phyloP scores from a whole-genome alignment of 2,888 invertebrate genomes.

The Argyresthia albistria region DNA sequence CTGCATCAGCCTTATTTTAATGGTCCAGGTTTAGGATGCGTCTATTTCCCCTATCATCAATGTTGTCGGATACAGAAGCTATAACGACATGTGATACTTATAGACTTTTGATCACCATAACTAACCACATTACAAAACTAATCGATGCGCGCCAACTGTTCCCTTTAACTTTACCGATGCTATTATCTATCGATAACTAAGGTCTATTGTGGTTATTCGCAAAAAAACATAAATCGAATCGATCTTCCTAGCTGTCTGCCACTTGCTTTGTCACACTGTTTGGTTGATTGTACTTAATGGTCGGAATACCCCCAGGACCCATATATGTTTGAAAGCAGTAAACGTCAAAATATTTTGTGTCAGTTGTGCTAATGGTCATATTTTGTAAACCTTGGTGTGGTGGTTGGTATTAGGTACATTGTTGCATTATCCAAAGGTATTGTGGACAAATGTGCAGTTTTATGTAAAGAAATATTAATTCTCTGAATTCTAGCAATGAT shows the following conservation, averaged over 20 bases:
- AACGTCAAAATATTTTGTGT: constrained; percentile 70
- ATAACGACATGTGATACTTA: constrained; percentile 39
- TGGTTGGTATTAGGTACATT: constrained; percentile 53
- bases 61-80: not conserved
- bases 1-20: too few relatives aligned
- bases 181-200: constrained; percentile 67
- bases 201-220: constrained; percentile 49
- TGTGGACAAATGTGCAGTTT: constrained; percentile 49
- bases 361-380: constrained; percentile 9
- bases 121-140: constrained; percentile 59
- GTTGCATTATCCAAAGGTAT: constrained; percentile 42
- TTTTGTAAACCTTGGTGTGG: constrained; percentile 10
- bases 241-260: constrained; percentile 59
- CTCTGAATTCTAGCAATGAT: too few relatives aligned
- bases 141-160: constrained; percentile 61
- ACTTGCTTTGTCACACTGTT: constrained; percentile 40
- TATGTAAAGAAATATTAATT: constrained; percentile 7
- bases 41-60: not conserved
- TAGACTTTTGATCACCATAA: constrained; percentile 66
- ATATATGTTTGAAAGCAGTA: constrained; percentile 48
- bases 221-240: constrained; percentile 70
- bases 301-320: constrained; percentile 48
- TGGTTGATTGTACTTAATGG: constrained; percentile 39
- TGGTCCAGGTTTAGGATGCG: not conserved
- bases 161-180: constrained; percentile 30